phyloP scores from a whole-genome alignment of 2,113 vertebrate genomes.

The Ptilorrhoa leucosticta region DNA sequence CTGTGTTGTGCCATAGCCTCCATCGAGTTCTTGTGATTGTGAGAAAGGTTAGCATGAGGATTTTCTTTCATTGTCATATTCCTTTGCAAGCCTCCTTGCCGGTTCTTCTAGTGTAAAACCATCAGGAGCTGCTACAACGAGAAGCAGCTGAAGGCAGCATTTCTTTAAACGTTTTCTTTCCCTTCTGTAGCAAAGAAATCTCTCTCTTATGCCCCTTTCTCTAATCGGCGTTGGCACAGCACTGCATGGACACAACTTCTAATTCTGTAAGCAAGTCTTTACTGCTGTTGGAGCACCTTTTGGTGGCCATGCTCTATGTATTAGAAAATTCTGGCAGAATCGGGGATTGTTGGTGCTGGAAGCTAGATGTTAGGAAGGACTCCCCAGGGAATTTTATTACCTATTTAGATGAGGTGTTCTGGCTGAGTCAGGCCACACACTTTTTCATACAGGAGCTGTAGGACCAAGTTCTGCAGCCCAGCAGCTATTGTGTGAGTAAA shows the following conservation, averaged over 20 bases:
- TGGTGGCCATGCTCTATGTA: background rate
- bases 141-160: background rate
- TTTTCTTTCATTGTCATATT: background rate
- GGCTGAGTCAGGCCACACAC: background rate
- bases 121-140: background rate
- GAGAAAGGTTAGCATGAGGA: background rate
- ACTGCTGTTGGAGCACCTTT: background rate
- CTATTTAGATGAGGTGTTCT: background rate
- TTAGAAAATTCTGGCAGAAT: background rate
- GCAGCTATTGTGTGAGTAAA: background rate
- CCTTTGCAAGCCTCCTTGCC: background rate
- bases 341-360: background rate
- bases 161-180: background rate
- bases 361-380: background rate
- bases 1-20: background rate
- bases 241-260: background rate
- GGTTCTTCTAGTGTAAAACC: background rate
- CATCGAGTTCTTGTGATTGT: rapidly evolving
- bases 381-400: background rate
- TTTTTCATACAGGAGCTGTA: background rate
- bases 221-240: background rate
- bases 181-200: background rate
- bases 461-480: background rate
- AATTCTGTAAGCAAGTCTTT: background rate
- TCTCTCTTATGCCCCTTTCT: background rate